Evolutionary conservation across 2,888 invertebrate species (phyloP), one percentile per base, ranked within the genome.

Genomic region (Syrista parreyssii): DNA sequence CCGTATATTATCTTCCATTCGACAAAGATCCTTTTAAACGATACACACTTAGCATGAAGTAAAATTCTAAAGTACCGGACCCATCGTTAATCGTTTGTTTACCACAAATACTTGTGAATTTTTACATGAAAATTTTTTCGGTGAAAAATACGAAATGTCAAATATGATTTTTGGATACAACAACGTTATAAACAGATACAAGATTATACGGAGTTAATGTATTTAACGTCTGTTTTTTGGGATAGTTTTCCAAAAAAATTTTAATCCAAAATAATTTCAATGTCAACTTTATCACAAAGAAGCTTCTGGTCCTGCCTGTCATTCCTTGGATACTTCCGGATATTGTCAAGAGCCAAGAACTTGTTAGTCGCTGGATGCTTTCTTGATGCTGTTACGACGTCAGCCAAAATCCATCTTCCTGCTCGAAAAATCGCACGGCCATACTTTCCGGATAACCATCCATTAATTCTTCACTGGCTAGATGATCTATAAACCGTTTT

Each of bases 381-480:
- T 55, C 55, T 55, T 55, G 55, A 23, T 55, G 23, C 55, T 55
- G 23, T 55, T 23, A 23, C 55, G 9, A 9, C 55, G 9, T 23
- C 55, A 55, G 55, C 9, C 55, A 55, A 55, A 23, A 55, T 55
- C 55, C 55, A 55, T 55, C 23, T 55, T 55, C 15, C 55, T 55
- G 15, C 23, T 85, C 86, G 84, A 87, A 68, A 87, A 87, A 36
- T 82, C 87, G 40, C 86, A 85, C 71, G 85, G 82, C 86, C 87
- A 86, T 75, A 87, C 84, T 87, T 82, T 55, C 23, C 55, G 55
- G 55, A 55, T 55, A 55, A 23, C 6, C 55, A 55, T 55, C 55
- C 77, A 77, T 75, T 78, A 78, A 68, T 78, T 15, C 78, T 78
- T 78, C 78, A 35, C 55, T 73, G 68, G 31, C 68, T 71, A 75